Conservation (phyloP, 2,113 vertebrate species). For the Eidolon helvum region DNA sequence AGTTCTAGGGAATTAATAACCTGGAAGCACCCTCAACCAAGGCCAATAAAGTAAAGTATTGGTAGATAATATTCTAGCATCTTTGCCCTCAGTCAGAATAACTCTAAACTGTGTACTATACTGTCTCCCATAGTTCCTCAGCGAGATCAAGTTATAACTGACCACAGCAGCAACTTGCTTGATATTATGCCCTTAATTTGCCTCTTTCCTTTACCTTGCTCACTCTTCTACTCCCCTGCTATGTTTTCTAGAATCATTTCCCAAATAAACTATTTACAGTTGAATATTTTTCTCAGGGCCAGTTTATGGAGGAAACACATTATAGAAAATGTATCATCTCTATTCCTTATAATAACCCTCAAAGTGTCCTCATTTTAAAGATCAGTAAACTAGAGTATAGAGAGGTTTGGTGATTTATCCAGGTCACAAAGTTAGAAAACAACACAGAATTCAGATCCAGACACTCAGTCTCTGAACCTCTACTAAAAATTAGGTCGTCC, state of each 20-base stretch:
- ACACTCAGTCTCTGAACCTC: not conserved
- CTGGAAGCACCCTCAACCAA: not conserved
- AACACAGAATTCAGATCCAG: not conserved
- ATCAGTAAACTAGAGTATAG: not conserved
- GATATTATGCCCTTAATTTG: not conserved
- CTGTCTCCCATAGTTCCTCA: not conserved
- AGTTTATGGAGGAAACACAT: not conserved
- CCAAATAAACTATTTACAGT: not conserved
- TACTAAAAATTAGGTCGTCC: not conserved
- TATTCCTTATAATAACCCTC: not conserved
- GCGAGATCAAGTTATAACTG: not conserved
- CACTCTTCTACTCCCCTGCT: not conserved
- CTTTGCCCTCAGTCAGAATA: not conserved
- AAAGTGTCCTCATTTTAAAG: not conserved
- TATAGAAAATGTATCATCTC: not conserved
- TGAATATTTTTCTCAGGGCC: not conserved
- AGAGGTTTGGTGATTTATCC: not conserved
- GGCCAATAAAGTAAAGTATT: not conserved
- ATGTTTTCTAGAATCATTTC: not conserved
- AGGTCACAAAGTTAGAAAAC: not conserved
- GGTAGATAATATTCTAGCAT: not conserved
- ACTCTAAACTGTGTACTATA: not conserved
- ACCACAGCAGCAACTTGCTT: not conserved
- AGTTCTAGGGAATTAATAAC: not conserved
- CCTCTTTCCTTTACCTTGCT: not conserved